Evolutionary conservation across 2,113 vertebrate genomes (phyloP).

Genomic region (Istiophorus platypterus): DNA sequence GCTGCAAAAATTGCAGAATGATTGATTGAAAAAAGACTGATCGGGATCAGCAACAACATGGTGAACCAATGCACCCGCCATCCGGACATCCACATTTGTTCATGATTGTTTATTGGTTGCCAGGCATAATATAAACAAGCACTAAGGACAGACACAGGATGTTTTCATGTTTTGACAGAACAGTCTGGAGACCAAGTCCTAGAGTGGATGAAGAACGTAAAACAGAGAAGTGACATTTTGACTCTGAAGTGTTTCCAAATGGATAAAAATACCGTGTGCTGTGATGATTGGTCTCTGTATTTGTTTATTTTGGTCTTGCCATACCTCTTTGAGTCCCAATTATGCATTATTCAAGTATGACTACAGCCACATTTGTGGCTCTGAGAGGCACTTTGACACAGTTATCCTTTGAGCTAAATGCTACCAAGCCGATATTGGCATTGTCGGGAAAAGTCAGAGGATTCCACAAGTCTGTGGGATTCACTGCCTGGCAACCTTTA

Average conservation of each 20-base stretch:
- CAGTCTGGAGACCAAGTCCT: too few species aligned
- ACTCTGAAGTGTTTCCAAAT: too few species aligned
- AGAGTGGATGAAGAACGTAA: too few species aligned
- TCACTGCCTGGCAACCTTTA: background rate
- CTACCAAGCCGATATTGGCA: too few species aligned
- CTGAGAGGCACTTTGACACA: background rate
- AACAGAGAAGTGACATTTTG: too few species aligned
- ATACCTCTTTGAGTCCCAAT: background rate
- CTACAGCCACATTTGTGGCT: background rate
- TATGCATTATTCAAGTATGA: background rate
- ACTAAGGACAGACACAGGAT: too few species aligned
- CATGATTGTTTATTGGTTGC: background rate
- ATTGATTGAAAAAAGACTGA: background rate
- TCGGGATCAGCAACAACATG: slow-evolving; percentile 17
- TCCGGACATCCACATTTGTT: background rate
- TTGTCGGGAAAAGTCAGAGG: background rate
- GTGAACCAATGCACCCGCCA: background rate
- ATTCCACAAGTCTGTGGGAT: background rate
- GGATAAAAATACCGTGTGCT: background rate
- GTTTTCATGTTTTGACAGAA: too few species aligned
- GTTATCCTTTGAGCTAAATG: background rate
- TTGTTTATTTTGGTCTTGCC: background rate
- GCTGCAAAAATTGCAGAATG: background rate
- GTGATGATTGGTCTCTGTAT: background rate
- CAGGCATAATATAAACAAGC: too few species aligned